Evolutionary conservation across 2,797 vertebrate genomes (phyloP), one percentile per base, ranked within the genome.

Genomic region (Sitta carolinensis): DNA sequence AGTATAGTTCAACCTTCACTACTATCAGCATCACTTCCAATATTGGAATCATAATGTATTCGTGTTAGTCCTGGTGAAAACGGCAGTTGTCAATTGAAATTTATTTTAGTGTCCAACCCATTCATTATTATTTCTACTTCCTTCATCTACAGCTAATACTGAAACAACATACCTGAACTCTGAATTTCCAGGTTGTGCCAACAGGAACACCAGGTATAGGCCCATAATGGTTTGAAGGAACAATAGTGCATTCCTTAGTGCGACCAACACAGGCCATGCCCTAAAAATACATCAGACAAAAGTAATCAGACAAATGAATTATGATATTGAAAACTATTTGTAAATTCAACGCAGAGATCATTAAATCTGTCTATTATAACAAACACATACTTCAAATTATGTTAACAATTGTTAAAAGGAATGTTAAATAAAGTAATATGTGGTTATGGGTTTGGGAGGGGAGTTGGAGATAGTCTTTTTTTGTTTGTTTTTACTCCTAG

Each of bases 231-330:
- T 99, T 99, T 47, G 99, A 99, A 73, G 99, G 99, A 91, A 99
- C 99, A 95, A 99, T 99, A 78, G 99, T 99, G 97, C 99, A 99
- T 97, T 99, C 99, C 97, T 99, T 99, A 76, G 99, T 99, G 43
- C 99, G 99, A 80, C 99, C 99, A 97, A 99, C 99, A 97, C 99
- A 99, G 69, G 99, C 99, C 99, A 99, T 99, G 64, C 99, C 99
- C 99, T 99, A 93, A 40, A 97, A 95, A 96, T 11, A 90, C 6
- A 92, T 64, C 16, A 62, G 62, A 88, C 7, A 90, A 64, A 92
- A 73, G 34, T 6, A 64, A 78, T 78, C 61, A 62, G 20, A 58
- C 25, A 48, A 48, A 67, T n/a, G 1, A 55, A 55, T 63, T 70
- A 78, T 8, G 59, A 48, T 77, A 74, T 8, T 67, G 51, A 89